phyloP scores from a whole-genome alignment of 2,888 invertebrate species.

The Nymphalis polychloros region DNA sequence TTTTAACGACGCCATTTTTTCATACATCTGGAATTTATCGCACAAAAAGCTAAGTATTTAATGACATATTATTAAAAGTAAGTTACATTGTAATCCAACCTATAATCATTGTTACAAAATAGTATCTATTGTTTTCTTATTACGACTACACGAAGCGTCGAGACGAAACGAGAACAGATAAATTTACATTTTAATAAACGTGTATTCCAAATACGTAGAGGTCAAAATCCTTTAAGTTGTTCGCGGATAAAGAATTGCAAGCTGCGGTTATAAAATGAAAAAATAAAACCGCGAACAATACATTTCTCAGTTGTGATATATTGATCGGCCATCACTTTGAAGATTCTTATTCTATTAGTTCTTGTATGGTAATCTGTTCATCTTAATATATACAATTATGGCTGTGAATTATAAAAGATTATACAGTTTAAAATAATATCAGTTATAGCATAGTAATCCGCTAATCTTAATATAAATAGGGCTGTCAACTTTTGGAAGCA shows the following conservation, averaged over 20 bases:
- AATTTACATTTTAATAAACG: conserved; percentile 1
- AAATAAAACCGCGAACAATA: conserved; percentile 31
- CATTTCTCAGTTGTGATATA: conserved; percentile 34
- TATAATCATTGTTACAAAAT: background rate
- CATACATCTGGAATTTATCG: no score
- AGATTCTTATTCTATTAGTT: conserved; percentile 5
- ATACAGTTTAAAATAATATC: no score
- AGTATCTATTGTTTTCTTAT: background rate
- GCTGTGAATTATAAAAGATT: background rate
- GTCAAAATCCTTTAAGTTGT: conserved; percentile 23
- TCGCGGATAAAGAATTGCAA: conserved; percentile 10
- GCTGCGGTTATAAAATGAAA: conserved; percentile 30
- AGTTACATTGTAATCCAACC: conserved; percentile 1
- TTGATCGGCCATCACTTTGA: conserved; percentile 31
- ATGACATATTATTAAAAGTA: background rate
- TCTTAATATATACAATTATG: background rate
- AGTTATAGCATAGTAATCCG: no score
- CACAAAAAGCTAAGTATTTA: no score
- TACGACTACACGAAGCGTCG: background rate
- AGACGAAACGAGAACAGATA: background rate
- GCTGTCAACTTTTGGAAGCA: no score
- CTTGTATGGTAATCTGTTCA: conserved; percentile 12
- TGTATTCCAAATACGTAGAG: conserved; percentile 13
- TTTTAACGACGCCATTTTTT: no score
- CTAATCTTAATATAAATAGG: no score